Conservation (phyloP, 1,140 invertebrate genomes). For the Saccostrea echinata region DNA sequence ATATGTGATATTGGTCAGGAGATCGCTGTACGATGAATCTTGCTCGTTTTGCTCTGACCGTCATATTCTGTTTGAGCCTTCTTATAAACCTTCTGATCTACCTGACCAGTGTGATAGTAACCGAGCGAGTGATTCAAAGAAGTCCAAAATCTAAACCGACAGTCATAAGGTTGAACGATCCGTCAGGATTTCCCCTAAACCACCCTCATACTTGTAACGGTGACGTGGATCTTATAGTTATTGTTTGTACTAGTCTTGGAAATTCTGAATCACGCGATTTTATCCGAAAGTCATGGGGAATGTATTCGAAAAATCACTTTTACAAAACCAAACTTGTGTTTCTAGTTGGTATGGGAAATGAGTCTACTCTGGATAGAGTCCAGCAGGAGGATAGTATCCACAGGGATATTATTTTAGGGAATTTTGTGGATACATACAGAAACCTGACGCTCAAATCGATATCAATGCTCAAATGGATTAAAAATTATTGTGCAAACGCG, state of each 20-base stretch:
- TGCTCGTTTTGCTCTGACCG: background rate
- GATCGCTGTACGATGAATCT: background rate
- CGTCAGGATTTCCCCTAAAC: background rate
- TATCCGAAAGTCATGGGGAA: constrained; percentile 77
- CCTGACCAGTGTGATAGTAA: no score
- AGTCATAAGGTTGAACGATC: no score
- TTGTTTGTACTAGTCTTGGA: constrained; percentile 54
- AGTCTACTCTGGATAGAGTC: constrained; percentile 77
- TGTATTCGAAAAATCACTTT: constrained; percentile 45
- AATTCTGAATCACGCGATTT: constrained; percentile 63
- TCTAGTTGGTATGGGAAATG: constrained; percentile 84
- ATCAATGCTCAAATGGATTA: constrained; percentile 89
- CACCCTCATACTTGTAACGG: background rate
- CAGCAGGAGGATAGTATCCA: constrained; percentile 83
- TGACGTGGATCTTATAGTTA: constrained; percentile 58
- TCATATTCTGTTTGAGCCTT: background rate
- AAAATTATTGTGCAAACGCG: constrained; percentile 84
- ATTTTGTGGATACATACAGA: constrained; percentile 88
- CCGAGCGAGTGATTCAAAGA: background rate
- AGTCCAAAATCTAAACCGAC: background rate
- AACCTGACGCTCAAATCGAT: constrained; percentile 94
- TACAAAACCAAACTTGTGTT: constrained; percentile 82
- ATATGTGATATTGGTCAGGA: background rate
- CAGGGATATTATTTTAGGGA: constrained; percentile 89
- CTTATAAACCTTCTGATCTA: constrained; percentile 5